Conservation (phyloP, 2,797 vertebrate genomes). For the Ceyx erithaca region DNA sequence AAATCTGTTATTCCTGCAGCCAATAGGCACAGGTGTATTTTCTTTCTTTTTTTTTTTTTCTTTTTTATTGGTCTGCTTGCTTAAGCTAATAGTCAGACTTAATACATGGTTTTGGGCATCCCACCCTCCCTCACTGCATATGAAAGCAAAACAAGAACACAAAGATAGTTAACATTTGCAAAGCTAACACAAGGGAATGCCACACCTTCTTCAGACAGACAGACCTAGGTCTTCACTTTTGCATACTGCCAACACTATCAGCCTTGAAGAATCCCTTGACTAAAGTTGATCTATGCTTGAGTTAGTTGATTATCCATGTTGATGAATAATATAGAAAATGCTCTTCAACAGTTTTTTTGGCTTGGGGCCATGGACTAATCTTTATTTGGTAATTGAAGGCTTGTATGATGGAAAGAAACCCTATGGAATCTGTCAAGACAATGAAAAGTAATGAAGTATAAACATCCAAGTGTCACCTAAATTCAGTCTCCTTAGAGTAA, state of each 20-base stretch:
- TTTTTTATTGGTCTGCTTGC: neutral
- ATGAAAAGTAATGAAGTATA: conserved; percentile 51
- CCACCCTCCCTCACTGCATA: neutral
- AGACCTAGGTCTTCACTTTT: neutral
- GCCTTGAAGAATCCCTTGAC: neutral
- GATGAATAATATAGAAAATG: neutral
- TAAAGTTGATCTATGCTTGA: neutral
- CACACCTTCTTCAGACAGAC: neutral
- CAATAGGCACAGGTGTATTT: neutral
- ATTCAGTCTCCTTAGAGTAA: neutral
- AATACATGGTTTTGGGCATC: neutral
- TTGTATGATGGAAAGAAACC: conserved; percentile 1
- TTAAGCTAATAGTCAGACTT: neutral
- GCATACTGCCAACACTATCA: neutral
- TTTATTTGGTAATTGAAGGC: conserved; percentile 16
- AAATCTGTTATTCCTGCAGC: neutral
- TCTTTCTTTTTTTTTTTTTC: too few relatives aligned
- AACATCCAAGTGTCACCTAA: neutral
- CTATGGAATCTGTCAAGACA: conserved; percentile 31
- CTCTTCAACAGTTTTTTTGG: neutral
- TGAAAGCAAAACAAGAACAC: neutral
- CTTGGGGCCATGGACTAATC: neutral
- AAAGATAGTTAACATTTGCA: neutral
- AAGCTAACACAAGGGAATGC: neutral
- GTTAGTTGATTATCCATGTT: neutral